Evolutionary conservation across 2,113 vertebrate genomes (phyloP).

Genomic region (Melanotaenia duboulayi): DNA sequence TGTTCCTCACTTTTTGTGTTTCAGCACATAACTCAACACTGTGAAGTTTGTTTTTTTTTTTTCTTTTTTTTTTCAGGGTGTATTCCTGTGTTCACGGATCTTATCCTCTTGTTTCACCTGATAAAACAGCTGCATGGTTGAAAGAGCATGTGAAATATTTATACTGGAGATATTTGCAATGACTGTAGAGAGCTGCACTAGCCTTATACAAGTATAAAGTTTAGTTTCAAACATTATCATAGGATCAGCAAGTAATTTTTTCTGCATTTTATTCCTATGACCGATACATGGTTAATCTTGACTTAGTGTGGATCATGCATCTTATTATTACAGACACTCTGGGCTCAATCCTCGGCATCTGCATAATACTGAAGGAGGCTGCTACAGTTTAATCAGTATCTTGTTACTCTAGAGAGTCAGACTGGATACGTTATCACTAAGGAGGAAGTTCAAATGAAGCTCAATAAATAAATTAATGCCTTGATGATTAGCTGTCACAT

Average conservation of each 20-base stretch:
- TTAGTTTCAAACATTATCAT: slow-evolving; percentile 28
- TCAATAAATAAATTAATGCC: slow-evolving; percentile 84
- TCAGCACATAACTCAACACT: slow-evolving; percentile 74
- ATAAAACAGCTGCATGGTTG: slow-evolving; percentile 37
- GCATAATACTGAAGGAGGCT: slow-evolving; percentile 81
- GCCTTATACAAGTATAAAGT: slow-evolving; percentile 20
- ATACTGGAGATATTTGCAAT: slow-evolving; percentile 3
- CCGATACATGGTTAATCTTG: slow-evolving; percentile 54
- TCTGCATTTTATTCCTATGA: slow-evolving; percentile 36
- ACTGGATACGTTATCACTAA: slow-evolving; percentile 84
- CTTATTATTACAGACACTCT: slow-evolving; percentile 77
- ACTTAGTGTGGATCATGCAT: slow-evolving; percentile 70
- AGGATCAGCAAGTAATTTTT: slow-evolving; percentile 63
- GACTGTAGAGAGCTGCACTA: slow-evolving; percentile 4
- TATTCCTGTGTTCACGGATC: slow-evolving; percentile 23
- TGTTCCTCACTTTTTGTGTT: slow-evolving; percentile 76
- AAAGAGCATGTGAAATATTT: slow-evolving; percentile 44
- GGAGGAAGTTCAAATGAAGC: slow-evolving; percentile 84
- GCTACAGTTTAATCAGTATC: slow-evolving; percentile 84
- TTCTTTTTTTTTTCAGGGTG: slow-evolving; percentile 48
- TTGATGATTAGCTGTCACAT: slow-evolving; percentile 85
- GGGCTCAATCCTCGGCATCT: slow-evolving; percentile 75
- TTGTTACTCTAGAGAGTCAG: slow-evolving; percentile 81
- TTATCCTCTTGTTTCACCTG: slow-evolving; percentile 25
- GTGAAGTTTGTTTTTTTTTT: slow-evolving; percentile 70